Base-by-base conservation (phyloP, 1,140 invertebrate species). In the Steinernema feltiae region DNA sequence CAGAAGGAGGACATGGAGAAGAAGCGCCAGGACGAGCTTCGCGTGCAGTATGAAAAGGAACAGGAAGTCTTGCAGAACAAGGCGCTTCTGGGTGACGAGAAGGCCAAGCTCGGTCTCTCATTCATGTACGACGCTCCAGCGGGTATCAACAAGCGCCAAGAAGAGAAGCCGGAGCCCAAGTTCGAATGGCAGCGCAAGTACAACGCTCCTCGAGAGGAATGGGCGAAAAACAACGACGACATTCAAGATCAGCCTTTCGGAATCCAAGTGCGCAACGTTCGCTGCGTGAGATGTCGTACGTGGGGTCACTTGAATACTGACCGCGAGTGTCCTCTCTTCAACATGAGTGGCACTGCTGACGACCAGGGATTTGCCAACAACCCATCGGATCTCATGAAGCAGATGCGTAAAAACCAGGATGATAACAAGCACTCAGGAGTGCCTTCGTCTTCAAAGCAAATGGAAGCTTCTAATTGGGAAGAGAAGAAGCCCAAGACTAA, bases 251-350 rank as follows among this genome's bases (percentile, higher is more conserved):
- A 99, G 87, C 97, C 97, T 0, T 99, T 99, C 90, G 97, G 96
- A 72, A 99, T 99, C 83, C 91, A 94, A 88, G 85, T 80, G 74
- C n/a, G 95, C 41, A 98, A 99, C 90, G 95, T 98, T 0, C 90
- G 95, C 21, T 99, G 97, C 86, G 94, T 99, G 32, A 98, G 98
- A 87, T 99, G 97, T 87, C 93, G 97, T 82, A 97, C 97, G 87
- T 99, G 97, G 95, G 97, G 97, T 2, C 97, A 99, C 85, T 95
- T 99, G 48, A 99, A 99, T 87, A 99, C 97, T 86, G 95, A 94
- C 91, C 94, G 82, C 12, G 84, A 86, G 69, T 86, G 84, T 72
- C 84, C 85, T 17, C 73, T 86, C 21, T 86, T 77, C 76, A 80
- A 79, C 32, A 86, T 84, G 81, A 84, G 82, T 73, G 84, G 84